Evolutionary conservation across 2,113 vertebrate genomes (phyloP).

Genomic region (Bostrychus sinensis): DNA sequence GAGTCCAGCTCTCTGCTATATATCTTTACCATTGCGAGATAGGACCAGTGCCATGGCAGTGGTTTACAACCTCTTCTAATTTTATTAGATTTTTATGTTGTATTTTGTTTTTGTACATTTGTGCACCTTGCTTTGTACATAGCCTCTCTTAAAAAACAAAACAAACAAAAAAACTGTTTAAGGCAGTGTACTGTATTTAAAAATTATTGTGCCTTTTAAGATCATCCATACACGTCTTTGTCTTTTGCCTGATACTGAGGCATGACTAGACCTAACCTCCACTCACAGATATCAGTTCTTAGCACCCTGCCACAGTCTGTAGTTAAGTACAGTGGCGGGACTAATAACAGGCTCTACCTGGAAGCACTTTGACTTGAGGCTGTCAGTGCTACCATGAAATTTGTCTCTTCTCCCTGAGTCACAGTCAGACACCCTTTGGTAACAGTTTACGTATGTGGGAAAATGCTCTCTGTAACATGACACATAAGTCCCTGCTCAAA

Average conservation of each 20-base stretch:
- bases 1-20: no score
- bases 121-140: no score
- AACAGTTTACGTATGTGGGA: conserved; percentile 42
- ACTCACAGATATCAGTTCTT: conserved; percentile 54
- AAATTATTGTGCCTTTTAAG: no score
- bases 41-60: no score
- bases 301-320: conserved; percentile 64
- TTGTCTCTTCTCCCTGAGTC: conserved; percentile 65
- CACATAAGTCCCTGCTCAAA: conserved; percentile 40
- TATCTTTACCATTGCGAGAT: no score
- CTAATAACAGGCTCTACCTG: conserved; percentile 75
- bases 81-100: no score
- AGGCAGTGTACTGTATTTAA: no score
- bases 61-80: no score
- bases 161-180: no score
- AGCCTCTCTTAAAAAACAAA: no score
- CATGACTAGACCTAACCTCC: conserved; percentile 40
- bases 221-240: not conserved
- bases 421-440: conserved; percentile 39
- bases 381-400: conserved; percentile 57
- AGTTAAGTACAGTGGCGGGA: conserved; percentile 59
- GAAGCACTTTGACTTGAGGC: conserved; percentile 64
- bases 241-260: conserved; percentile 7
- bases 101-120: not conserved
- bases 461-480: conserved; percentile 26